Conservation (phyloP, 2,888 invertebrate genomes). For the Pheosia gnoma region DNA sequence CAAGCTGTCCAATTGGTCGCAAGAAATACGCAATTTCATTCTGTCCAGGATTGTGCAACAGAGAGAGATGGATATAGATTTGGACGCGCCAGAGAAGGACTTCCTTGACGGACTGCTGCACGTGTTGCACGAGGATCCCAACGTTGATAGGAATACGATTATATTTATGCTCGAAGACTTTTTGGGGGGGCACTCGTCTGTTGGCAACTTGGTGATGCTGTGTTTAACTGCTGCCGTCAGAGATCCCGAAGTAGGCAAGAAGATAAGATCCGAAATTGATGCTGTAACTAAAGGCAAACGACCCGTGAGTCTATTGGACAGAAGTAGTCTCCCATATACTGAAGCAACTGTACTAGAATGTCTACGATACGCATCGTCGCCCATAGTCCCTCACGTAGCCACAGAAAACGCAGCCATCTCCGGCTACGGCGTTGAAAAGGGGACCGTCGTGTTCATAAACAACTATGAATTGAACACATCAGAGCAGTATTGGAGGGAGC, state of each 20-base stretch:
- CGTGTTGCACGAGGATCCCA: conserved; percentile 86
- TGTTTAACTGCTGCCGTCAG: conserved; percentile 88
- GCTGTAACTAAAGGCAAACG: conserved; percentile 81
- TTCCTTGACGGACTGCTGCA: conserved; percentile 91
- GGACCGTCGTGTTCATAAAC: conserved; percentile 92
- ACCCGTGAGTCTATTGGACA: conserved; percentile 86
- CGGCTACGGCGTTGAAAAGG: conserved; percentile 89
- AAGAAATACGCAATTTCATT: conserved; percentile 89
- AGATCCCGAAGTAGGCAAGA: conserved; percentile 86
- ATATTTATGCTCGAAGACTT: conserved; percentile 94
- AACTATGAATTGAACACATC: conserved; percentile 92
- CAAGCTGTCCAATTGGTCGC: conserved; percentile 87
- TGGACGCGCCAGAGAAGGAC: conserved; percentile 86
- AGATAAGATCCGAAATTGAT: conserved; percentile 89
- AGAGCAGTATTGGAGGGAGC: conserved; percentile 88
- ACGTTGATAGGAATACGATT: conserved; percentile 90
- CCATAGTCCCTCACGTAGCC: conserved; percentile 95
- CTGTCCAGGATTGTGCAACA: conserved; percentile 87
- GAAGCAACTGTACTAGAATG: conserved; percentile 93
- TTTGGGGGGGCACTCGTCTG: conserved; percentile 94
- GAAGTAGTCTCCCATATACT: conserved; percentile 89
- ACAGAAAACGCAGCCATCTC: conserved; percentile 89
- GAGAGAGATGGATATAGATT: conserved; percentile 81
- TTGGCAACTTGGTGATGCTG: conserved; percentile 93
- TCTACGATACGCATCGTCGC: conserved; percentile 91